A percentile compares a stretch with the other conserved stretches of the same genome.
phyloP scores from a whole-genome alignment of 2,797 vertebrate species.

The Amazona finschi region DNA sequence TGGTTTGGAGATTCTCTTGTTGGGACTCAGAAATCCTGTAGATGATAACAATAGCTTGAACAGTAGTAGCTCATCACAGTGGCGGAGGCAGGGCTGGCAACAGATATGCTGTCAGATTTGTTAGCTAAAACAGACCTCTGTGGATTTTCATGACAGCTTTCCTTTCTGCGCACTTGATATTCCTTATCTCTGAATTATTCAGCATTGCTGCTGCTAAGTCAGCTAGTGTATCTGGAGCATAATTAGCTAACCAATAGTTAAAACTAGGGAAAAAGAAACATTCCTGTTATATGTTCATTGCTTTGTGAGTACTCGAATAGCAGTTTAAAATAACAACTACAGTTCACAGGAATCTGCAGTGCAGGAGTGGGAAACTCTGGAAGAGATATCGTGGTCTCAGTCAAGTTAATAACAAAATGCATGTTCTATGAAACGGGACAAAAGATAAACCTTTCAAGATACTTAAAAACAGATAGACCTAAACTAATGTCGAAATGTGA shows the following conservation, averaged over 20 bases:
- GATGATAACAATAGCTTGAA: not conserved
- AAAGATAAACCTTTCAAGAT: not conserved
- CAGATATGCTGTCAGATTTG: not conserved
- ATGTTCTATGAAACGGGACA: not conserved
- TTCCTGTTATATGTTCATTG: slow-evolving; percentile 1
- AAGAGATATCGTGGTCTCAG: not conserved
- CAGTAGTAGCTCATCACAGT: not conserved
- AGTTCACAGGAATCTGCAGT: not conserved
- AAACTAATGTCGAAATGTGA: not conserved
- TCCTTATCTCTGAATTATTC: slow-evolving; percentile 23
- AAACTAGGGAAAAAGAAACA: not conserved
- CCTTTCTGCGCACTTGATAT: not conserved
- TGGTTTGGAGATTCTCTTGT: not conserved
- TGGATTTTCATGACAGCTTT: not conserved
- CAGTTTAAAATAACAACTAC: not conserved
- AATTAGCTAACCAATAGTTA: slow-evolving; percentile 18
- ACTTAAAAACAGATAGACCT: not conserved
- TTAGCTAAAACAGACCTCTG: not conserved
- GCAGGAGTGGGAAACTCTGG: not conserved
- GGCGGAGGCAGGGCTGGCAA: not conserved
- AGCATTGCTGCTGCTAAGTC: not conserved
- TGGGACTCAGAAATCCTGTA: not conserved
- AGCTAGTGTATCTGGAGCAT: not conserved
- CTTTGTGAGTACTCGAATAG: not conserved
- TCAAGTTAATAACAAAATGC: not conserved